Conservation (phyloP, 2,888 invertebrate species). For the Parochlus steinenii region DNA sequence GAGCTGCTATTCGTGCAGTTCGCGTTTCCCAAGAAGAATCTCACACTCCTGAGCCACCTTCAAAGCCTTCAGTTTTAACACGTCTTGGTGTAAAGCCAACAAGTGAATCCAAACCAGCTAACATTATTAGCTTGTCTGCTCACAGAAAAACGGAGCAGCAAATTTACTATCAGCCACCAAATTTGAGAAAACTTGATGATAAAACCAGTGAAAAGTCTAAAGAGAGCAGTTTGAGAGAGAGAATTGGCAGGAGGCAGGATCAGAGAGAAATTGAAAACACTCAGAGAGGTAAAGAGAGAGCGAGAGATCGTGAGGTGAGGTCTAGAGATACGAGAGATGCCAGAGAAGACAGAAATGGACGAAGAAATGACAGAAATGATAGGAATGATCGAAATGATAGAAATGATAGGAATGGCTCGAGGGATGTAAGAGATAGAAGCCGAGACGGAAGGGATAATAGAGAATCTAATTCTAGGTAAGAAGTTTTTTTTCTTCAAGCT, state of each 20-base stretch:
- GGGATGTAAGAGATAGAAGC: no score
- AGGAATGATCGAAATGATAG: constrained; percentile 14
- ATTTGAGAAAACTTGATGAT: constrained; percentile 7
- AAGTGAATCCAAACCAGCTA: constrained; percentile 12
- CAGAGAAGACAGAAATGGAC: constrained; percentile 11
- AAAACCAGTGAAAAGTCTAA: constrained; percentile 11
- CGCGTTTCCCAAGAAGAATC: no score
- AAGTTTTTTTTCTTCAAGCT: constrained; percentile 12
- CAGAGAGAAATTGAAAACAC: constrained; percentile 7
- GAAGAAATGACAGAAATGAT: constrained; percentile 14
- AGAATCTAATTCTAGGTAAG: no score
- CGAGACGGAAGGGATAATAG: no score
- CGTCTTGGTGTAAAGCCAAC: constrained; percentile 29
- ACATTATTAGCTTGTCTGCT: constrained; percentile 19
- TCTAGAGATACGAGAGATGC: constrained; percentile 13
- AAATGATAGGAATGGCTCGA: no score
- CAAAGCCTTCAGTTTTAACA: constrained; percentile 31
- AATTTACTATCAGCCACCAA: constrained; percentile 24
- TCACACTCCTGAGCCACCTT: constrained; percentile 14
- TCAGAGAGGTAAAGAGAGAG: no score
- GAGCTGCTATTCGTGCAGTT: no score
- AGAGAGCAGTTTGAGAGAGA: constrained; percentile 2
- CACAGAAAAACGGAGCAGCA: constrained; percentile 26
- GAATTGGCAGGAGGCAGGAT: not conserved
- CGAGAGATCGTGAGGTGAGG: no score